Evolutionary conservation across 2,797 vertebrate genomes (phyloP).

Genomic region (Sylvia borin): DNA sequence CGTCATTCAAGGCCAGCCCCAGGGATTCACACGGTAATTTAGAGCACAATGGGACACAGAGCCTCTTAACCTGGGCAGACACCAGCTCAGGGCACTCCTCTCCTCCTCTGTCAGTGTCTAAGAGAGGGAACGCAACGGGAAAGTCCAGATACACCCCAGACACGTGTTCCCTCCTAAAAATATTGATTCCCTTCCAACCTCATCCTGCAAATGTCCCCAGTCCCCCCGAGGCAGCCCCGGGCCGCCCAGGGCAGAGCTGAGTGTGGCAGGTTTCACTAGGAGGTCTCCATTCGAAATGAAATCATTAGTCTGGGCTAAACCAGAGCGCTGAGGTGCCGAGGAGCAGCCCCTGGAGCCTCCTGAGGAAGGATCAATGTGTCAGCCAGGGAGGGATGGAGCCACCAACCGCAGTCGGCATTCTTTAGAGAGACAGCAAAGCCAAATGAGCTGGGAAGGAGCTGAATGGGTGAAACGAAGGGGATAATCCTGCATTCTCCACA

Average conservation of each 20-base stretch:
- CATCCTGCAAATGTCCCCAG: background rate
- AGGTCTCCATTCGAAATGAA: background rate
- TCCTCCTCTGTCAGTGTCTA: background rate
- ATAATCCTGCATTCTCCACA: conserved; percentile 38
- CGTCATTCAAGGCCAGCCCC: rapidly evolving
- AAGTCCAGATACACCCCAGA: rapidly evolving
- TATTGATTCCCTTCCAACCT: background rate
- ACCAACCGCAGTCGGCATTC: background rate
- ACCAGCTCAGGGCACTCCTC: background rate
- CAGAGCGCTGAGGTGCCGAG: background rate
- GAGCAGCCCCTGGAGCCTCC: background rate
- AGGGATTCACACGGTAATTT: rapidly evolving
- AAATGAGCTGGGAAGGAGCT: conserved; percentile 13
- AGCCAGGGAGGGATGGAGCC: background rate
- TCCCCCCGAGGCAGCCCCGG: background rate
- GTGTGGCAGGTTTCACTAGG: background rate
- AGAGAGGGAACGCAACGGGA: background rate
- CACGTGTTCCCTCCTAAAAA: background rate
- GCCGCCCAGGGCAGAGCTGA: background rate
- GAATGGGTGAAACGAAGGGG: conserved; percentile 27
- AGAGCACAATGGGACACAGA: background rate
- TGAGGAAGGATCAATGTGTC: background rate
- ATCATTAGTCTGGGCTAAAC: background rate
- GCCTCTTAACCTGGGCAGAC: rapidly evolving
- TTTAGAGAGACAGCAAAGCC: background rate